phyloP scores from a whole-genome alignment of 2,113 vertebrate genomes.

The Bos taurus region DNA sequence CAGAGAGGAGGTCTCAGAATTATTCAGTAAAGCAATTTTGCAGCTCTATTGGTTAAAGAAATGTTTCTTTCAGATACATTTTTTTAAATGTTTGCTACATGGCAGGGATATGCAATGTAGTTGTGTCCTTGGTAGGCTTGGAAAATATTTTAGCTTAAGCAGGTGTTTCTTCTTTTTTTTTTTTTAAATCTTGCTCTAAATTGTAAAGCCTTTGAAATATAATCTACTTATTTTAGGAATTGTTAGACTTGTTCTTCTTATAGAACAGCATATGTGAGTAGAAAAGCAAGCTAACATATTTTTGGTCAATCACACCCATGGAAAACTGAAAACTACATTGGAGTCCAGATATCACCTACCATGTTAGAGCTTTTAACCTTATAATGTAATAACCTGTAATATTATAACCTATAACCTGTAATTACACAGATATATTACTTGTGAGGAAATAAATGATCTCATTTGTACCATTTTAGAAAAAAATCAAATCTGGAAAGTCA shows the following conservation, averaged over 20 bases:
- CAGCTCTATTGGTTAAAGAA: neutral
- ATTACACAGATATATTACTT: neutral
- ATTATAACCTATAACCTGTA: neutral
- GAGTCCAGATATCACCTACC: neutral
- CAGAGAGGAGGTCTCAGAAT: neutral
- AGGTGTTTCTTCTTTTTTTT: neutral
- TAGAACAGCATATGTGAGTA: neutral
- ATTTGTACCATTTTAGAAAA: neutral
- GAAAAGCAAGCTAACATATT: conserved; percentile 19
- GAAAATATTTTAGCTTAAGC: conserved; percentile 27
- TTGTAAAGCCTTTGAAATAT: conserved; percentile 15
- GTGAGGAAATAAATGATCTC: neutral
- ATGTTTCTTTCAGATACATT: neutral
- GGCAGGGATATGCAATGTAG: neutral
- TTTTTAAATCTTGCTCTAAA: neutral
- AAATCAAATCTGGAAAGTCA: neutral
- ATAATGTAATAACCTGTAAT: neutral
- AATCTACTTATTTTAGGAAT: conserved; percentile 18
- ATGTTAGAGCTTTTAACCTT: neutral
- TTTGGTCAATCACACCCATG: neutral
- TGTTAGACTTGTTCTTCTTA: conserved; percentile 2
- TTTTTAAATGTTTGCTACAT: neutral
- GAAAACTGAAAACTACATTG: neutral
- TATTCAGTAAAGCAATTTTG: neutral
- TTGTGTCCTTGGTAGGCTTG: neutral